Base-by-base conservation (phyloP, 2,888 invertebrate genomes). In the Plusia festucae region DNA sequence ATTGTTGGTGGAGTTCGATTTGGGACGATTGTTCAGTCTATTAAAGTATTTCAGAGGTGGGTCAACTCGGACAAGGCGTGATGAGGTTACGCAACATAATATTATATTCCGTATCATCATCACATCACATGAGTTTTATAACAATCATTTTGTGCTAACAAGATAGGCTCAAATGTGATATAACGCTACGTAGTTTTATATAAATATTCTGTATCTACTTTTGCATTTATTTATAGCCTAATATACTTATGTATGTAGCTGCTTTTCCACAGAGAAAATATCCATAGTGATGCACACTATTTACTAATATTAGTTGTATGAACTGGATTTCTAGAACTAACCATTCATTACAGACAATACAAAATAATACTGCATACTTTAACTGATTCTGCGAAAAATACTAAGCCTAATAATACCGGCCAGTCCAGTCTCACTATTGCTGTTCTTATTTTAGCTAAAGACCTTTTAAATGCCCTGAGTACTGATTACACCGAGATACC, bases 31-130 rank as follows among this genome's bases (percentile, higher is more conserved):
- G 93, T 93, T 89, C 91, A 89, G 90, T 92, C 89, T 91, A 93
- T 94, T 92, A 92, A 91, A 92, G 90, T 93, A 85, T 93, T 93
- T 92, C 90, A 91, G 88, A 90, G 89, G 84, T 87, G 86, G 90
- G 87, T 92, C 90, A 92, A 88, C 90, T 90, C 90, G 90, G 90
- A 87, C 84, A 88, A 85, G 85, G 84, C 91, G 89, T 92, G 91
- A 93, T 93, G 87, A 81, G 87, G 87, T 92, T 93, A 88, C 85
- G 90, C 88, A 93, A 93, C 86, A 79, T 77, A 77, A 81, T 77
- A 81, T 49, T 9, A 49, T 82, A 82, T 85, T 86, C 86, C 77
- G 81, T 84, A 84, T 89, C 84, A 84, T 85, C 81, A 81, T 83
- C 80, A 84, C 81, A 81, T 83, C 80, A 84, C 88, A 86, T 85